Percentiles rank a stretch among this genome's conserved stretches.
phyloP scores from a whole-genome alignment of 2,113 vertebrate genomes.

The Chitala chitala region DNA sequence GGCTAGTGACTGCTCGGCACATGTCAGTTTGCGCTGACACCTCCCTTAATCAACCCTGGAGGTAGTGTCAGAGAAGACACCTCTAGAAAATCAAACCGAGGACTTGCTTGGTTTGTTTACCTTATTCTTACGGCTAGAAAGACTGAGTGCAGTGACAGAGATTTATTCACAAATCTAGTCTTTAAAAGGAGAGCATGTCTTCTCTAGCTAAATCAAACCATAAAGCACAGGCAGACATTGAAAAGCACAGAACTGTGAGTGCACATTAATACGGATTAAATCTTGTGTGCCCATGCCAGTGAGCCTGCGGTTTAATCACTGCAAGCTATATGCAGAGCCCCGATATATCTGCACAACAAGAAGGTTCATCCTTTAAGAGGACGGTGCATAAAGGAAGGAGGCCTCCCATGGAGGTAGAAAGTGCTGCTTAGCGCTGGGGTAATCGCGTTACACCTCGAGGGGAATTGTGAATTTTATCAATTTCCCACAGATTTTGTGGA shows the following conservation, averaged over 20 bases:
- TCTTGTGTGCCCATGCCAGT: neutral
- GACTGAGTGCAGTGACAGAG: neutral
- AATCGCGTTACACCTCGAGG: conserved; percentile 3
- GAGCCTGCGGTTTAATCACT: conserved; percentile 10
- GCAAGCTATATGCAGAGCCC: neutral
- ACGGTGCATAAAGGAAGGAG: neutral
- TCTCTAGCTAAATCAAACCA: conserved; percentile 1
- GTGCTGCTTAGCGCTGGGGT: conserved; percentile 3
- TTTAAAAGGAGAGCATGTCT: neutral
- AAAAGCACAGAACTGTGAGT: neutral
- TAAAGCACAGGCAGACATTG: neutral
- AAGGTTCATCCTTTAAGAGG: conserved; percentile 12
- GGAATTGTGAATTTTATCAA: conserved; percentile 22
- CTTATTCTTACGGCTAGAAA: neutral
- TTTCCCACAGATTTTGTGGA: conserved; percentile 20
- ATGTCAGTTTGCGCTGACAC: too few relatives aligned
- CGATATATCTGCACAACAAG: conserved; percentile 12
- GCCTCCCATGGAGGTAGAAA: neutral
- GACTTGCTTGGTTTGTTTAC: neutral
- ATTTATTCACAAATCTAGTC: neutral
- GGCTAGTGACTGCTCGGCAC: neutral
- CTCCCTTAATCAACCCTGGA: too few relatives aligned
- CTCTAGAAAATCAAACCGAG: neutral
- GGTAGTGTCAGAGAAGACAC: neutral
- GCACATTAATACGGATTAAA: conserved; percentile 20